Conservation (phyloP, 2,113 vertebrate species). For the Callithrix jacchus region DNA sequence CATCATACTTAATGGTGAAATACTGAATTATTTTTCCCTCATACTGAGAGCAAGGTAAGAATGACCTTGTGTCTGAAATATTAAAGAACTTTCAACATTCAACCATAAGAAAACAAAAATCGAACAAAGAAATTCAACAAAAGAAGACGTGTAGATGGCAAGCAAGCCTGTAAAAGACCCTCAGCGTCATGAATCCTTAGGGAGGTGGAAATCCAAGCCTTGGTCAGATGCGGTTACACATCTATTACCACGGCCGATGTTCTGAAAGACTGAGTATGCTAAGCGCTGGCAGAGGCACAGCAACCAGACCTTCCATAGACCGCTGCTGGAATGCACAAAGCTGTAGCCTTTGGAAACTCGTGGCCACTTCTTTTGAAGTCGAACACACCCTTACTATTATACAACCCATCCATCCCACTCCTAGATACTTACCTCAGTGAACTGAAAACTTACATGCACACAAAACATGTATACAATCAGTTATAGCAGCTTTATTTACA, state of each 20-base stretch:
- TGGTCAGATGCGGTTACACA: too few relatives aligned
- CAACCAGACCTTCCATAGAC: too few relatives aligned
- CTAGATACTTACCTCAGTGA: background rate
- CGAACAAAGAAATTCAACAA: background rate
- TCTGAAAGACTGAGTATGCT: background rate
- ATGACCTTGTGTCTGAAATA: background rate
- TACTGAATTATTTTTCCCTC: background rate
- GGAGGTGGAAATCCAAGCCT: background rate
- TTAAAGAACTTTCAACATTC: background rate
- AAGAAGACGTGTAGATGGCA: background rate
- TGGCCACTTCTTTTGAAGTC: background rate
- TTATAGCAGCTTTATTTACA: background rate
- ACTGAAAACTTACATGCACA: background rate
- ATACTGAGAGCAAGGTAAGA: too few relatives aligned
- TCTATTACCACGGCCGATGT: background rate
- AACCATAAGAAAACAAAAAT: background rate
- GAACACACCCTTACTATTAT: too few relatives aligned
- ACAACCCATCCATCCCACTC: background rate
- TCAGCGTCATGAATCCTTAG: background rate
- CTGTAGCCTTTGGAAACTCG: accelerated
- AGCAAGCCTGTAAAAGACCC: accelerated
- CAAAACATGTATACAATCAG: background rate
- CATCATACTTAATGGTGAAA: background rate
- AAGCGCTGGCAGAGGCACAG: background rate
- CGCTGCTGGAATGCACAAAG: background rate